phyloP scores from a whole-genome alignment of 2,113 vertebrate species.

The Dinomys branickii region DNA sequence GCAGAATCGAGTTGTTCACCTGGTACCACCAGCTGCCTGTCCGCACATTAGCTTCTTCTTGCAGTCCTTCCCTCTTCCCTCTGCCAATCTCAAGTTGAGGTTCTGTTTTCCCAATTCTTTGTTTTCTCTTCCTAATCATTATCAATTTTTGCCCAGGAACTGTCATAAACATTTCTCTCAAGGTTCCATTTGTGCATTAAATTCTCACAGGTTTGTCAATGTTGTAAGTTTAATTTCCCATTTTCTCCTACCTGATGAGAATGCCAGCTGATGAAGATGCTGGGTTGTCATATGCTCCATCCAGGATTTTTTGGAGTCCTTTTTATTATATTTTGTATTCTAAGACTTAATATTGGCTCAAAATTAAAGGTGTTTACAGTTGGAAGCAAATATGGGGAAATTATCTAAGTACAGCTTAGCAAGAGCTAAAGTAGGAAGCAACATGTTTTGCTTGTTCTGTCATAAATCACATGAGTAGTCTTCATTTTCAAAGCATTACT shows the following conservation, averaged over 20 bases:
- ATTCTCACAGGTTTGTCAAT: neutral
- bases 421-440: neutral
- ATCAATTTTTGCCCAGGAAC: rapidly evolving
- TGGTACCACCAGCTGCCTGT: rapidly evolving
- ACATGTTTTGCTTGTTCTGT: neutral
- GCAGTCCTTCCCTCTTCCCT: neutral
- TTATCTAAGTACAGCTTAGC: neutral
- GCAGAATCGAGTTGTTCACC: neutral
- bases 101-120: neutral
- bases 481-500: neutral
- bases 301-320: neutral
- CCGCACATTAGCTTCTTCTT: neutral
- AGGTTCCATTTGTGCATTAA: neutral
- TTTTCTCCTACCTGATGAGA: slow-evolving; percentile 21
- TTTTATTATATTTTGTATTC: slow-evolving; percentile 18
- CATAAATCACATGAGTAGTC: neutral
- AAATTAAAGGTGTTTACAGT: neutral
- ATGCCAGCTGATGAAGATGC: neutral
- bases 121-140: neutral
- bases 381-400: neutral
- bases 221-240: neutral
- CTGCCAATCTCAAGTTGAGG: neutral
- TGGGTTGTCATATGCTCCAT: neutral
- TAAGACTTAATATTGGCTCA: neutral
- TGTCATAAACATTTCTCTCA: neutral